Evolutionary conservation across 2,113 vertebrate genomes (phyloP).

Genomic region (Henicopernis longicauda): DNA sequence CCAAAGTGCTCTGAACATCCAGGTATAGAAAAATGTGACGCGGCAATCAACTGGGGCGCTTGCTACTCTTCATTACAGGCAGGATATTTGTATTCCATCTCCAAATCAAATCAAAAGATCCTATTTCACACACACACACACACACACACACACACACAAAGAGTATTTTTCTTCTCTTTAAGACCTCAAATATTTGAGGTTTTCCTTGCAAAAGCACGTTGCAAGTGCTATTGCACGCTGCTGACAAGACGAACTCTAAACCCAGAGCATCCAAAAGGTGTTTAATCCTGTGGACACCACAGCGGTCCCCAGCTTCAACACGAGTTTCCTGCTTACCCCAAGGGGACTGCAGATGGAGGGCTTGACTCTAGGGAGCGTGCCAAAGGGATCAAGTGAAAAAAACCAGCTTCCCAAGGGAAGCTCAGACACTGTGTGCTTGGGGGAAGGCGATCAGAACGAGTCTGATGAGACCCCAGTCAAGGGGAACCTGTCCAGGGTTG

Average conservation of each 20-base stretch:
- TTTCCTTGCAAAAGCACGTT: background rate
- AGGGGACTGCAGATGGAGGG: background rate
- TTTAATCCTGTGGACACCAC: background rate
- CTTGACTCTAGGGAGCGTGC: fast-evolving
- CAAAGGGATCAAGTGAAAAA: background rate
- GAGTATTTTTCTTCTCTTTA: background rate
- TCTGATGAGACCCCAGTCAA: background rate
- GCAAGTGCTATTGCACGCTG: background rate
- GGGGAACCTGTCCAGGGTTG: background rate
- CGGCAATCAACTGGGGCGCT: background rate
- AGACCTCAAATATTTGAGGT: background rate
- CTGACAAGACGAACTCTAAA: background rate
- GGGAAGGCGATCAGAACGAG: background rate
- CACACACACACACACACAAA: too few species aligned
- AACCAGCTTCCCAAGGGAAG: background rate
- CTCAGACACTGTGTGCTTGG: fast-evolving
- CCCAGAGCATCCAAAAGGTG: background rate
- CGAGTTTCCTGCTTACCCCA: background rate
- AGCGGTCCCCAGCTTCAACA: fast-evolving
- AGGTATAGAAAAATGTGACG: background rate
- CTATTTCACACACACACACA: background rate
- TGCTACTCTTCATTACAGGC: background rate
- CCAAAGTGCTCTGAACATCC: background rate
- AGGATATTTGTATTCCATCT: background rate
- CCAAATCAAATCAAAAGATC: background rate